Conservation (phyloP, 2,888 invertebrate genomes). For the Philereme vetulata region DNA sequence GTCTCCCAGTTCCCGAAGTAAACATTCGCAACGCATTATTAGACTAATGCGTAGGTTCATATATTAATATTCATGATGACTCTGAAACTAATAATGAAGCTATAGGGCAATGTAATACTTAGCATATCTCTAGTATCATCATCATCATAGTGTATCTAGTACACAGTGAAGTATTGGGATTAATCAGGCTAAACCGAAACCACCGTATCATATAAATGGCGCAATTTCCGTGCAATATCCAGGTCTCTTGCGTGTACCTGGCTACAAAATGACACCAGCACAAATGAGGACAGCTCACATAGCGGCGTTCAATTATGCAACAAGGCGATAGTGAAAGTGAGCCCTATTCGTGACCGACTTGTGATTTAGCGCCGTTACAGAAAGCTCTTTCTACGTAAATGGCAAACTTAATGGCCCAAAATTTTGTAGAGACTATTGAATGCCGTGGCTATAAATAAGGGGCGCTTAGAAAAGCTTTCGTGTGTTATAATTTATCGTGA, state of each 20-base stretch:
- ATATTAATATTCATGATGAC: slow-evolving; percentile 28
- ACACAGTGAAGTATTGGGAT: not conserved
- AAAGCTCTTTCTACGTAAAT: slow-evolving; percentile 40
- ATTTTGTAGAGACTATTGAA: slow-evolving; percentile 30
- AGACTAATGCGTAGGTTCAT: slow-evolving; percentile 31
- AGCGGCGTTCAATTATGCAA: slow-evolving; percentile 42
- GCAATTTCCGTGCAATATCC: slow-evolving; percentile 18
- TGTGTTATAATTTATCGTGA: slow-evolving; percentile 42
- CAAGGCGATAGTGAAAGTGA: slow-evolving; percentile 54
- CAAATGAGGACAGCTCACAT: slow-evolving; percentile 27
- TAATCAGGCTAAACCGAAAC: not conserved
- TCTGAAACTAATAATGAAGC: slow-evolving; percentile 20
- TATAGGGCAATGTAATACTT: slow-evolving; percentile 5
- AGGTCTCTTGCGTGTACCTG: slow-evolving; percentile 18
- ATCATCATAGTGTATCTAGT: not conserved
- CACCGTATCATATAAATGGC: slow-evolving; percentile 1
- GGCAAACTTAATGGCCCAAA: slow-evolving; percentile 41
- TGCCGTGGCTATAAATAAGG: slow-evolving; percentile 40
- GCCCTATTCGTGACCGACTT: slow-evolving; percentile 46
- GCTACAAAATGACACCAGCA: slow-evolving; percentile 18
- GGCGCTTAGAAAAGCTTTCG: slow-evolving; percentile 35
- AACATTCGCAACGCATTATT: slow-evolving; percentile 29
- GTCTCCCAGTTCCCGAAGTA: slow-evolving; percentile 27
- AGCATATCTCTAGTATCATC: slow-evolving; percentile 1
- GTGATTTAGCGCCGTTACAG: slow-evolving; percentile 41